Conservation (phyloP, 92 coral and sea anemone genomes). For the Muricea muricata region DNA sequence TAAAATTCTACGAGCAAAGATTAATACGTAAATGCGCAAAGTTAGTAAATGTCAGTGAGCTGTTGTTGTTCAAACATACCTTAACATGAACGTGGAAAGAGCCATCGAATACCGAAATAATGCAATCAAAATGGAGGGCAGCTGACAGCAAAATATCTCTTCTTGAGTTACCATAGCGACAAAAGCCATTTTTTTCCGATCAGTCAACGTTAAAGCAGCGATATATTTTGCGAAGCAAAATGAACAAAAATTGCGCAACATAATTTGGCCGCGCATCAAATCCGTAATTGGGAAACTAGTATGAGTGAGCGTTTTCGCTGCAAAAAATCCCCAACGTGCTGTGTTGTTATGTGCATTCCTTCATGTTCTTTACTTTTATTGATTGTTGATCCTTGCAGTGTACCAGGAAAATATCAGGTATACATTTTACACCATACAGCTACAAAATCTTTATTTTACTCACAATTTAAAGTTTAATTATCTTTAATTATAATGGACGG, state of each 20-base stretch:
- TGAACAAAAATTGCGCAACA: neutral
- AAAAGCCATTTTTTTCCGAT: slow-evolving; percentile 18
- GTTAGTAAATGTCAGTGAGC: slow-evolving; percentile 9
- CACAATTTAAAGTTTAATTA: no score
- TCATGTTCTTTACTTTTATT: no score
- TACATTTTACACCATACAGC: no score
- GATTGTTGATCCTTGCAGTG: no score
- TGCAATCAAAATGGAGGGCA: neutral
- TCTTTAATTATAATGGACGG: no score
- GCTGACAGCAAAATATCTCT: neutral
- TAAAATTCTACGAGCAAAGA: neutral
- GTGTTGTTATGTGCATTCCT: no score
- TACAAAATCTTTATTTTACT: no score
- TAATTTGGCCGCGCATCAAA: neutral
- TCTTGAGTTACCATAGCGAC: slow-evolving; percentile 15
- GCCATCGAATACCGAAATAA: neutral
- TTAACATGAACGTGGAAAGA: neutral
- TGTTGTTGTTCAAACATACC: slow-evolving; percentile 21
- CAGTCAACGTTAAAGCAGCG: neutral
- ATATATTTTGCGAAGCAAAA: neutral
- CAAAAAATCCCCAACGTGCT: no score
- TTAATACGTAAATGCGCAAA: slow-evolving; percentile 8
- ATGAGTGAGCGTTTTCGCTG: no score
- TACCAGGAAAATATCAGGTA: no score
- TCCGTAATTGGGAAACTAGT: neutral